These are phyloP conservation scores for Brotula barbata DNA, from an alignment of 2,797 vertebrate species.

Conservation along the genomic window DNA sequence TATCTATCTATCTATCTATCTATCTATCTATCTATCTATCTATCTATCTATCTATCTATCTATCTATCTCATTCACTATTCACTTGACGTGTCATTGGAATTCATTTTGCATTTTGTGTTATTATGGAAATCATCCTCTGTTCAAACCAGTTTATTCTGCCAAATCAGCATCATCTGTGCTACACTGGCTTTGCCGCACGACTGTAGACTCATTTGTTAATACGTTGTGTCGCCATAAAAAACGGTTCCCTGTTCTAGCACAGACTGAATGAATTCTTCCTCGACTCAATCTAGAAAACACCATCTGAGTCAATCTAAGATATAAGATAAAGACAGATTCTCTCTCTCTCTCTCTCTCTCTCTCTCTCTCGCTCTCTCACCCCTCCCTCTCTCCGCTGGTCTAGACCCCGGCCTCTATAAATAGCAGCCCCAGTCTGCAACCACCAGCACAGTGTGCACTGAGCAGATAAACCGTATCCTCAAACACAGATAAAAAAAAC, in stretches of 20 bases:
- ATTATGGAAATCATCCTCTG: no score
- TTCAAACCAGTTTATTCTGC: background rate
- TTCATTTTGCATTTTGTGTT: no score
- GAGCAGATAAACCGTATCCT: constrained; percentile 24
- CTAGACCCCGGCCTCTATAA: constrained; percentile 71
- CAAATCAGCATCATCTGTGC: background rate
- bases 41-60: constrained; percentile 8
- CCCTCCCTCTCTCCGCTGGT: constrained; percentile 52
- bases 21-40: background rate
- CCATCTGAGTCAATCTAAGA: no score
- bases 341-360: constrained; percentile 11
- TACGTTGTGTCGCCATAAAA: no score
- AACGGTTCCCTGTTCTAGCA: no score
- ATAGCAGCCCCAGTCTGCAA: constrained; percentile 57
- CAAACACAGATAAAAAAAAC: constrained; percentile 32
- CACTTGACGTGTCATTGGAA: no score
- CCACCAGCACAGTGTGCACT: constrained; percentile 41
- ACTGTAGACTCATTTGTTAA: no score
- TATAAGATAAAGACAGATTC: no score
- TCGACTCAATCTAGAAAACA: no score
- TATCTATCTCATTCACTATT: no score
- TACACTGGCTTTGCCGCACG: no score
- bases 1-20: background rate
- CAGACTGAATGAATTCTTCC: no score
- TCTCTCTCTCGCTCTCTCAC: constrained; percentile 10